A percentile compares a stretch with the other conserved stretches of the same genome.
These are phyloP conservation scores for Lordiphosa andalusiaca DNA, from an alignment of 2,888 invertebrate genomes.

Conservation along the genomic window DNA sequence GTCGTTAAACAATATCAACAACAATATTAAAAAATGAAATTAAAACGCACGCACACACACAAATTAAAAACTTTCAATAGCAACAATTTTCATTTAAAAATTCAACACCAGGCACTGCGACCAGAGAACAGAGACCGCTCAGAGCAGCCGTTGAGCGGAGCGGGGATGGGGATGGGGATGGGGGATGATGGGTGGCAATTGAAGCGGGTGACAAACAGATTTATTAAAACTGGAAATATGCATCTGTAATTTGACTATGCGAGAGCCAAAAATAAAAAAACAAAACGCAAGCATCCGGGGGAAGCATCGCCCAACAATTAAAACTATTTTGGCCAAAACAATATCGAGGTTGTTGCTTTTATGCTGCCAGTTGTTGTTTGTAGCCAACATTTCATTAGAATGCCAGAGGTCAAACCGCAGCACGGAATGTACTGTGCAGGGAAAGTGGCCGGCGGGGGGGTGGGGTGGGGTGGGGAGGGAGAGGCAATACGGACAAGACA, in stretches of 20 bases:
- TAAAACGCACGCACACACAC: conserved; percentile 52
- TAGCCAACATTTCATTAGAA: conserved; percentile 68
- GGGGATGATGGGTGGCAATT: conserved; percentile 28
- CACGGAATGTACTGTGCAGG: conserved; percentile 18
- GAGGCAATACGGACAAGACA: conserved; percentile 38
- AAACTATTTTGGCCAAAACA: conserved; percentile 71
- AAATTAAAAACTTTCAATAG: conserved; percentile 77
- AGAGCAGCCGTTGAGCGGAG: background rate
- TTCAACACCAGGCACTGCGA: conserved; percentile 67
- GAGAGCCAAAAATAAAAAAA: conserved; percentile 24
- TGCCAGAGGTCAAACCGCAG: conserved; percentile 65
- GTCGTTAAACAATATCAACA: conserved; percentile 27
- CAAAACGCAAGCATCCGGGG: background rate
- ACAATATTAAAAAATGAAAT: conserved; percentile 49
- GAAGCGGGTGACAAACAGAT: conserved; percentile 62
- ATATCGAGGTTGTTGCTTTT: conserved; percentile 57
- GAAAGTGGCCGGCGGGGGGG: background rate
- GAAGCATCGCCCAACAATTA: conserved; percentile 51
- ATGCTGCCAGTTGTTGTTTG: conserved; percentile 22
- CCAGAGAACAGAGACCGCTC: conserved; percentile 19
- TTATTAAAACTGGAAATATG: conserved; percentile 67
- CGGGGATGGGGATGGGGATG: too few species aligned
- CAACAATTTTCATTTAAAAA: conserved; percentile 76
- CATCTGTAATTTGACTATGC: conserved; percentile 54
- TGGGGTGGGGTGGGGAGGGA: background rate